A percentile compares a stretch with the other conserved stretches of the same genome.
Conservation (phyloP, 1,140 invertebrate genomes). For the Tetraneura akinire region DNA sequence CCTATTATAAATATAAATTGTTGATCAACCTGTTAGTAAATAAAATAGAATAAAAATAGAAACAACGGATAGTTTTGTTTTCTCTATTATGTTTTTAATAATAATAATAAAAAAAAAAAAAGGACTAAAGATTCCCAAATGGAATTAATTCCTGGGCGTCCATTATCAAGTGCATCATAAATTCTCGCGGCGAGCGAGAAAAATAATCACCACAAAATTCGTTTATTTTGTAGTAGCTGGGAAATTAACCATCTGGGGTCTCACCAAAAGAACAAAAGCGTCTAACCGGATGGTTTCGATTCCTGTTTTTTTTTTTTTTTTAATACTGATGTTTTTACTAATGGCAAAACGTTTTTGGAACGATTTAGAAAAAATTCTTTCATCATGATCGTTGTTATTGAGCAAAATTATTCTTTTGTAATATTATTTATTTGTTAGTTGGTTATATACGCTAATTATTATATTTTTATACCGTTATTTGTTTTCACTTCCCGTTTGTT, state of each 20-base stretch:
- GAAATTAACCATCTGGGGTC: constrained; percentile 39
- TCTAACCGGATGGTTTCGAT: not conserved
- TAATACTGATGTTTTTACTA: not conserved
- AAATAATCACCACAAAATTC: constrained; percentile 41
- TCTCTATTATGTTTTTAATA: not conserved
- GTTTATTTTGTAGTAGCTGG: constrained; percentile 32
- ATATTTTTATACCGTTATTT: not conserved
- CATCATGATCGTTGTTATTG: not conserved
- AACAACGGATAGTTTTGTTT: no score
- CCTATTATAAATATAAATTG: no score
- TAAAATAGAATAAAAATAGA: no score
- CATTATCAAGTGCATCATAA: constrained; percentile 36
- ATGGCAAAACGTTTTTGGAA: constrained; percentile 10
- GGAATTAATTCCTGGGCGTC: constrained; percentile 56
- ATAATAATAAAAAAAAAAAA: constrained; percentile 30
- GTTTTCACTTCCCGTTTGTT: not conserved
- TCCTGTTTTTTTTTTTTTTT: not conserved
- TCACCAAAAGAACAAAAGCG: not conserved
- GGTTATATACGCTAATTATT: no score
- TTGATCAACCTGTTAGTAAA: no score
- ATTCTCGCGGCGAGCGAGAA: not conserved
- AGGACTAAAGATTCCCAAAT: constrained; percentile 21
- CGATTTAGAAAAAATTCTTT: constrained; percentile 16
- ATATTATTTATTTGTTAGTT: not conserved
- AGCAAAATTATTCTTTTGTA: not conserved